phyloP scores from a whole-genome alignment of 2,797 vertebrate genomes.

The Sebastes kiyomatsui region DNA sequence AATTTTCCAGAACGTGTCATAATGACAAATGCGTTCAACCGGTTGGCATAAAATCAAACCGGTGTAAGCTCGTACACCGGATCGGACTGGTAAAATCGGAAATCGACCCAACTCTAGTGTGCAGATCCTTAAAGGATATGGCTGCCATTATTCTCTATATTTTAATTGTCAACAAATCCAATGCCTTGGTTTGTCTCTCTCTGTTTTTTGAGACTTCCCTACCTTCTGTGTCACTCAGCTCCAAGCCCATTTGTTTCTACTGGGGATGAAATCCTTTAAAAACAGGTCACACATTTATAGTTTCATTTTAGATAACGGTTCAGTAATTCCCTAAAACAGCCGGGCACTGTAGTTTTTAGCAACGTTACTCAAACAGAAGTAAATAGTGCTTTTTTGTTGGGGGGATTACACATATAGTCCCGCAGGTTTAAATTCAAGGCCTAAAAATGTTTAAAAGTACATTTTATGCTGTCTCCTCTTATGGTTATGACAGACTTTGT shows the following conservation, averaged over 20 bases:
- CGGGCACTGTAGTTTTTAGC: neutral
- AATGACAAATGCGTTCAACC: no score
- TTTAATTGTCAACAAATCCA: neutral
- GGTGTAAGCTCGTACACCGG: no score
- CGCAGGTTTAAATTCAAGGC: neutral
- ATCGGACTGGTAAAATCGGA: no score
- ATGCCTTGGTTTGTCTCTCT: neutral
- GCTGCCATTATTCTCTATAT: neutral
- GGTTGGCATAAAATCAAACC: no score
- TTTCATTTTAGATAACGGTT: neutral
- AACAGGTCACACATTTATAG: neutral
- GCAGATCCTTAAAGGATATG: neutral
- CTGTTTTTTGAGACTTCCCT: neutral
- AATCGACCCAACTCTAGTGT: neutral
- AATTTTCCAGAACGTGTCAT: no score
- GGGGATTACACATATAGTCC: neutral
- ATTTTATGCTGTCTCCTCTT: neutral
- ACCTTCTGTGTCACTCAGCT: neutral
- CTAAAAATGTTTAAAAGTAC: neutral
- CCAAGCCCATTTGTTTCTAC: neutral
- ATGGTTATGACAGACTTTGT: neutral
- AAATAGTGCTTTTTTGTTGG: neutral
- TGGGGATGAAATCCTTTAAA: neutral
- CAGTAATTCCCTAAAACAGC: neutral
- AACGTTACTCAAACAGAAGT: neutral